These are phyloP conservation scores for Sebastolobus altivelis DNA, from an alignment of 2,797 vertebrate species.

Conservation along the genomic window DNA sequence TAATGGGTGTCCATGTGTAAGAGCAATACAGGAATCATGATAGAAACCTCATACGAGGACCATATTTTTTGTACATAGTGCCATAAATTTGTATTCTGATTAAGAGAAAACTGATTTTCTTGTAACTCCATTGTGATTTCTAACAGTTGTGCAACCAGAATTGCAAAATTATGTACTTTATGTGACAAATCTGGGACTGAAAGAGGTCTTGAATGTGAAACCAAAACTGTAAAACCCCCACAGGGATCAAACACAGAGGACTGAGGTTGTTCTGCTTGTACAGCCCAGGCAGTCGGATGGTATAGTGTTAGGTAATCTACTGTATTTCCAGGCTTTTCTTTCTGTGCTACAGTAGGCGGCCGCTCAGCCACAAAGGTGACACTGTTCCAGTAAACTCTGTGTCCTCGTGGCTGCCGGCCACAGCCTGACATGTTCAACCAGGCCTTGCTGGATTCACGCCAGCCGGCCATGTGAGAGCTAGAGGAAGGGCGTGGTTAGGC, in stretches of 20 bases:
- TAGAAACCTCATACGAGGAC: not conserved
- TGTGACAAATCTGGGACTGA: not conserved
- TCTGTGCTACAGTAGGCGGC: conserved; percentile 37
- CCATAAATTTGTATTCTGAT: not conserved
- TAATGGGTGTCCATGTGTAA: not conserved
- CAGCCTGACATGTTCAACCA: conserved; percentile 42
- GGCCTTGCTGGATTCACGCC: conserved; percentile 64
- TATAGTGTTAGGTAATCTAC: not conserved
- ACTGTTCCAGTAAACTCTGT: conserved; percentile 76
- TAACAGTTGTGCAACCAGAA: not conserved
- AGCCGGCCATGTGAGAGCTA: conserved; percentile 56
- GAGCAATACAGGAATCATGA: not conserved
- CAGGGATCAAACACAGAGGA: not conserved
- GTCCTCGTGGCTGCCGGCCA: conserved; percentile 35
- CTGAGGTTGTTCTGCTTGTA: not conserved
- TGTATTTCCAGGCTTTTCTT: conserved; percentile 73
- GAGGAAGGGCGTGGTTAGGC: conserved; percentile 27
- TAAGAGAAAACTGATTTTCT: not conserved
- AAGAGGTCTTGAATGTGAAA: conserved; percentile 11
- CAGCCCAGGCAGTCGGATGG: not conserved
- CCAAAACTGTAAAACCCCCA: not conserved
- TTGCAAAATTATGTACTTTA: not conserved
- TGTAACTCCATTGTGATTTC: not conserved
- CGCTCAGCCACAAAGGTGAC: conserved; percentile 62
- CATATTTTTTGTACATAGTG: not conserved